Evolutionary conservation across 1,140 invertebrate genomes (phyloP), one percentile per base, ranked within the genome.

Genomic region (Monomorium pharaonis): DNA sequence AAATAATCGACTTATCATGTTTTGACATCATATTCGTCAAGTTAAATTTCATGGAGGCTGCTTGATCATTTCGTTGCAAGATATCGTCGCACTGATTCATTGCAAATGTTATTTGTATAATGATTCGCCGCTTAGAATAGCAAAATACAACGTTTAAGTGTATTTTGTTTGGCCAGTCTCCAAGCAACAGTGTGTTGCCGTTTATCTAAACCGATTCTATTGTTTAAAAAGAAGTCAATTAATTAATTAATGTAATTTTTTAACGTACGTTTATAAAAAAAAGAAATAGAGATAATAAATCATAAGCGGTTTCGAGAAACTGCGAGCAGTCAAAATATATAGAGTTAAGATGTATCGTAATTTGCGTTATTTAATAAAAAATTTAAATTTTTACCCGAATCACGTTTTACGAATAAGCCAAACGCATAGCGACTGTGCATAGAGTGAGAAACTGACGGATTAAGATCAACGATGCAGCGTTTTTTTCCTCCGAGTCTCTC

Each of bases 151-250:
- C 42, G 42, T 21, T 63, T 24, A 63, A 77, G 18, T 47, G 42
- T 76, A n/a, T 77, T 63, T 77, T 1, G n/a, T 60, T 77, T 77
- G 44, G 44, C 58, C 16, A 30, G 6, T 24, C 27, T 63, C 75
- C 75, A 77, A 77, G 18, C 24, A 62, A 44, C 56, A 60, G 16
- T 9, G 6, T 21, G 51, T 16, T 74, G 18, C 47, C 42, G 21
- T 77, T 44, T 63, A 77, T 10, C 33, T 16, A 37, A 74, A 75
- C 5, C 30, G 27, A 49, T 33, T 14, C 37, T 60, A 6, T 5
- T 10, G 24, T 63, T 5, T 62, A 10, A 33, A 27, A 3, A 30
- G 27, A 24, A 63, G 16, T n/a, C 33, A 42, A 44, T 30, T 21
- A 51, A 67, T 65, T 27, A 18, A 21, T 30, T 70, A 49, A 75